Base-by-base conservation (phyloP, 2,888 invertebrate genomes). In the Cerastoderma edule region DNA sequence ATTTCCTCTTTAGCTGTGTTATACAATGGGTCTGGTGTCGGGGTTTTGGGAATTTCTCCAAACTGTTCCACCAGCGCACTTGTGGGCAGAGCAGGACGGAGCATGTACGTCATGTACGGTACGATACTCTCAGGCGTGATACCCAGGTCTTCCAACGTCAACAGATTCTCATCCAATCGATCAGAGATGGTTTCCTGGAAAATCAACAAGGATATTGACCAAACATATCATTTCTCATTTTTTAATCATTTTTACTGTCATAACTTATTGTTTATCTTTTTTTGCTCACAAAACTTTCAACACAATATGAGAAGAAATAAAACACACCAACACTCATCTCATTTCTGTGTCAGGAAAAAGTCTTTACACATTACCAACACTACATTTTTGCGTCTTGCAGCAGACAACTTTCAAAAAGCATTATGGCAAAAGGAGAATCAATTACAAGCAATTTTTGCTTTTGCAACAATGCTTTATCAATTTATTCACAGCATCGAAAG, bases 131-230 rank as follows among this genome's bases (percentile, higher is more conserved):
- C 71, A 16, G 80, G 80, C n/a, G 30, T 39, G 1, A 99, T 95
- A 22, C 97, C 98, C 79, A 99, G 95, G 94, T 98, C 98, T 92
- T 97, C 96, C 68, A 98, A 93, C 0, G 96, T 96, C 2, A 96
- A 97, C 30, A 85, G 85, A 6, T 89, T 91, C 4, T 83, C 89
- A 22, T 72, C 90, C 63, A 96, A 94, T 8, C 92, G 92, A 91
- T 98, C 98, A 0, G 95, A 95, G 5, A 96, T 94, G 83, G 95
- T 95, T 93, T 98, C 98, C 80, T 80, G 69, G 19, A 57, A 28
- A 19, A 30, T 10, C 19, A 13, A 24, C 5, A 28, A 53, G 24
- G 6, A 8, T 28, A 24, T 30, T 46, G 16, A 46, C 46, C 5
- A 46, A n/a, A 2, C 39, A 10, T 2, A 46, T 2, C 2, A 46